Base-by-base conservation (phyloP, 2,888 invertebrate species). In the Diarsia mendica region DNA sequence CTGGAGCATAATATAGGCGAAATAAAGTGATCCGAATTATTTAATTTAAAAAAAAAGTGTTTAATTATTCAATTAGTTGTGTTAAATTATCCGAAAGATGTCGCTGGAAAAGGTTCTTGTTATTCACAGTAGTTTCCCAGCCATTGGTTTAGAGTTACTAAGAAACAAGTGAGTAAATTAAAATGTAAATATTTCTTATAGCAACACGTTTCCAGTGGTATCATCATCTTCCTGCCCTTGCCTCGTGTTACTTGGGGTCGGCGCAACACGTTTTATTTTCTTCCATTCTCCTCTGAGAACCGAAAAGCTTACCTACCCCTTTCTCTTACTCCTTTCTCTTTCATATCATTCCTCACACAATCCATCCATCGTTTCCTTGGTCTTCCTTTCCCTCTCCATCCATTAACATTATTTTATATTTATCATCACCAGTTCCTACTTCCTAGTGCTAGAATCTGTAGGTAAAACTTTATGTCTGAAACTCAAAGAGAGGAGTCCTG, bases 61-160 rank as follows among this genome's bases (percentile, higher is more conserved):
- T 39, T 39, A 8, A 20, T 15, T 60, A 18, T 75, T 44, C 8
- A 13, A 13, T 58, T 55, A 46, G 13, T 55, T 60, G 66, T 64
- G 44, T 67, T 15, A 13, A 67, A 64, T 44, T 72, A 64, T 63
- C 53, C 74, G 28, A 39, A 82, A 90, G 70, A 95, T 94, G 94
- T 88, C 93, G 72, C 72, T 92, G 2, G 91, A 90, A 86, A 89
- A 90, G 78, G 93, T 95, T 83, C 80, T 95, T 20, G 89, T 95
- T 49, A 94, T 92, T 9, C 94, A 94, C 77, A 94, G 93, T 87
- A 89, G 87, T 23, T 95, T 87, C 85, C 94, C 95, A 0, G 88
- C 77, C 1, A 92, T 90, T 23, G 95, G 94, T 4, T 88, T 95
- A 83, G 90, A 94, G 46, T 68, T 95, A 46, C 82, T 96, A 44